Conservation (phyloP, 2,113 vertebrate species). For the Odontophorus gujanensis region DNA sequence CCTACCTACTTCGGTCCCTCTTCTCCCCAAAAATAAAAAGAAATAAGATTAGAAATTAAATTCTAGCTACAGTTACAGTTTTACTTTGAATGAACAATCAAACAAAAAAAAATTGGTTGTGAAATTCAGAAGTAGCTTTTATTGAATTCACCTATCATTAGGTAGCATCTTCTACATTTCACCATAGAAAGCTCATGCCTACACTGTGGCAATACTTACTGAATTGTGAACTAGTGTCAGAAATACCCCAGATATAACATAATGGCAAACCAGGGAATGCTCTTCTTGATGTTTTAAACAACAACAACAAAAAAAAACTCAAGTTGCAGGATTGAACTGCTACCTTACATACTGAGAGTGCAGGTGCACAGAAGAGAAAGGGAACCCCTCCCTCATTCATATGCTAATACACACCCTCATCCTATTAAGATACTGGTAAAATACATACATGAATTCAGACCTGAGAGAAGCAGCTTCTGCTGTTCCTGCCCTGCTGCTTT, state of each 20-base stretch:
- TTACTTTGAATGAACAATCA: background rate
- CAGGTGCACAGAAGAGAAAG: slow-evolving; percentile 16
- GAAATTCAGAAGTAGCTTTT: slow-evolving; percentile 2
- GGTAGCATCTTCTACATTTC: slow-evolving; percentile 29
- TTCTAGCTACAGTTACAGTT: background rate
- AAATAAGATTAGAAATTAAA: background rate
- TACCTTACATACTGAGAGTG: background rate
- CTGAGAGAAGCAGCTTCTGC: slow-evolving; percentile 59
- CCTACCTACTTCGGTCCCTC: background rate
- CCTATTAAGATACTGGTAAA: slow-evolving; percentile 26
- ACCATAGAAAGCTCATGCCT: slow-evolving; percentile 56
- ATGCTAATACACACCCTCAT: background rate
- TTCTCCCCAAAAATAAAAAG: background rate
- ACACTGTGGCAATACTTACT: slow-evolving; percentile 64
- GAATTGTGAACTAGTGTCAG: slow-evolving; percentile 69
- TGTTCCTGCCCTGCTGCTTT: slow-evolving; percentile 27
- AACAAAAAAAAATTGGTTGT: background rate
- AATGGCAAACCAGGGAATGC: slow-evolving; percentile 36
- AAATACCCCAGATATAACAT: slow-evolving; percentile 49
- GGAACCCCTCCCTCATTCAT: slow-evolving; percentile 37
- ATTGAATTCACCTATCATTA: background rate
- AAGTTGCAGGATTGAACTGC: slow-evolving; percentile 32
- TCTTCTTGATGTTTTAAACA: background rate
- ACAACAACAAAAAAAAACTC: background rate
- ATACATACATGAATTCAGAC: background rate